A percentile compares a stretch with the other conserved stretches of the same genome.
Conservation (phyloP, 2,888 invertebrate species). For the Dasypogon diadema region DNA sequence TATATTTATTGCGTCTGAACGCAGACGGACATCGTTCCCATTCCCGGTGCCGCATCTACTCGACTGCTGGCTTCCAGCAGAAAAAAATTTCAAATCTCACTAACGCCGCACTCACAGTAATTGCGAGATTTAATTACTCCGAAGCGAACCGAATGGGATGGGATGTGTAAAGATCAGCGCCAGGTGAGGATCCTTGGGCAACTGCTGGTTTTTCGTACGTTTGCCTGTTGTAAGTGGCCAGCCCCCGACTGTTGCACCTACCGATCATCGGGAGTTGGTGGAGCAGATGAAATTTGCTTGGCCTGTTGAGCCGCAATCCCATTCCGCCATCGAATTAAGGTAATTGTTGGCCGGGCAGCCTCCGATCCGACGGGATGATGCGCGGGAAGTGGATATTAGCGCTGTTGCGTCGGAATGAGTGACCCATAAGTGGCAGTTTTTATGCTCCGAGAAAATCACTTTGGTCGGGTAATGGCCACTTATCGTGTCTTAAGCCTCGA, state of each 20-base stretch:
- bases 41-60: background rate
- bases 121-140: slow-evolving; percentile 13
- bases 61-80: background rate
- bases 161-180: background rate
- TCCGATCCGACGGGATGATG: slow-evolving; percentile 22
- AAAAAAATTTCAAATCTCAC: background rate
- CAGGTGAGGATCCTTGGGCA: slow-evolving; percentile 2
- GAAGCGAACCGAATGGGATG: background rate
- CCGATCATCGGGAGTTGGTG: background rate
- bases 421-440: slow-evolving; percentile 43
- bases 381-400: background rate
- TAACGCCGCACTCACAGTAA: background rate
- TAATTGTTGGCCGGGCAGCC: slow-evolving; percentile 37
- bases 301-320: slow-evolving; percentile 4
- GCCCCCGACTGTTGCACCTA: background rate
- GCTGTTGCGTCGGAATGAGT: background rate
- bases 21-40: background rate
- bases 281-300: background rate
- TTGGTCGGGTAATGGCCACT: slow-evolving; percentile 32
- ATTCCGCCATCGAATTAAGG: slow-evolving; percentile 40
- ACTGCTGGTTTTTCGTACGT: slow-evolving; percentile 8
- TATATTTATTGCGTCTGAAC: background rate
- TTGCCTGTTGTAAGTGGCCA: background rate
- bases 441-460: slow-evolving; percentile 26
- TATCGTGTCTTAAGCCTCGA: slow-evolving; percentile 32